Evolutionary conservation across 2,797 vertebrate genomes (phyloP).

Genomic region (Microchirus variegatus): DNA sequence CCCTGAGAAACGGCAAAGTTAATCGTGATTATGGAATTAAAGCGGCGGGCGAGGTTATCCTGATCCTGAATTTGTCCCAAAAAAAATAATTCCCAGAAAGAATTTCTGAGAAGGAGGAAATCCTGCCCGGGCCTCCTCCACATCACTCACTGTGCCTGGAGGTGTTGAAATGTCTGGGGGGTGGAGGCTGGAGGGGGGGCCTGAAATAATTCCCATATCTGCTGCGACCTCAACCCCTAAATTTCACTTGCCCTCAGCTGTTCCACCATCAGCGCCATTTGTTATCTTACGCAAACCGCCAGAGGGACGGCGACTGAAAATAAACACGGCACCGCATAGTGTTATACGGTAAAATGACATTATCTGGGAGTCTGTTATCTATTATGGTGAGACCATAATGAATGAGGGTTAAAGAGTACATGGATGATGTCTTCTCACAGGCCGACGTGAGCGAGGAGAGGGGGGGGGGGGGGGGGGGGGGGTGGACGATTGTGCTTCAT

Average conservation of each 20-base stretch:
- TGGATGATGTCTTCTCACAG: slow-evolving; percentile 59
- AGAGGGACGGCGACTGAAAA: slow-evolving; percentile 52
- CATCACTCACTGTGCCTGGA: slow-evolving; percentile 50
- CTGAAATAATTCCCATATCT: slow-evolving; percentile 55
- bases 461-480: too few species aligned
- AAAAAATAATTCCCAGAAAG: slow-evolving; percentile 49
- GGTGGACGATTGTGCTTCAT: slow-evolving; percentile 22
- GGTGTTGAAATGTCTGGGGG: slow-evolving; percentile 76
- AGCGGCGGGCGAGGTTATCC: slow-evolving; percentile 33
- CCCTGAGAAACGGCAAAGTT: slow-evolving; percentile 29
- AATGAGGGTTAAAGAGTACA: slow-evolving; percentile 53
- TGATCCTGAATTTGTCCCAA: slow-evolving; percentile 36
- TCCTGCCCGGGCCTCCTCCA: slow-evolving; percentile 27
- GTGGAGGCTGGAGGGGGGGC: slow-evolving; percentile 1
- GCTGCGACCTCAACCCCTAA: slow-evolving; percentile 42
- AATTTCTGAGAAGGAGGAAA: slow-evolving; percentile 50
- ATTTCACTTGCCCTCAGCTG: slow-evolving; percentile 41
- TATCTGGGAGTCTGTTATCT: slow-evolving; percentile 68
- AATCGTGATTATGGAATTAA: slow-evolving; percentile 17
- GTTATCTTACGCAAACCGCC: slow-evolving; percentile 51
- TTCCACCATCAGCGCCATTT: slow-evolving; percentile 43
- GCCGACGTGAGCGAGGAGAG: slow-evolving; percentile 8
- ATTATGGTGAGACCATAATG: slow-evolving; percentile 59
- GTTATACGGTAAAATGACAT: slow-evolving; percentile 45
- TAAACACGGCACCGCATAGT: slow-evolving; percentile 48